phyloP scores from a whole-genome alignment of 2,113 vertebrate genomes.

The Rhea pennata region DNA sequence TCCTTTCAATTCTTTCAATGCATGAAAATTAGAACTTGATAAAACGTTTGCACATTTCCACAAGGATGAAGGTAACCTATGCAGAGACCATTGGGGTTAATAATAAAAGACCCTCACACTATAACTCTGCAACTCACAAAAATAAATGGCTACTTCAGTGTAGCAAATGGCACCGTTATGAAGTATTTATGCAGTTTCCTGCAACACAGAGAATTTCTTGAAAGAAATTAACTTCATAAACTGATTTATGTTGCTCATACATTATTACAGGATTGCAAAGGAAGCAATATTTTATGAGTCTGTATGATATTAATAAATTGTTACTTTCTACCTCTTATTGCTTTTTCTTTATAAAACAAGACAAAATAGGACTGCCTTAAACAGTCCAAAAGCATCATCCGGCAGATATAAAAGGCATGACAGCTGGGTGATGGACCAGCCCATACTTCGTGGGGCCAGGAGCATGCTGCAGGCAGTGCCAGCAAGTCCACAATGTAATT shows the following conservation, averaged over 20 bases:
- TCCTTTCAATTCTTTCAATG: not conserved
- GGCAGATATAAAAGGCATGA: slow-evolving; percentile 4
- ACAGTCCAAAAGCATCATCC: not conserved
- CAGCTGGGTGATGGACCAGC: not conserved
- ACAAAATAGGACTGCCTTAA: not conserved
- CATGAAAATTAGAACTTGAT: slow-evolving; percentile 37
- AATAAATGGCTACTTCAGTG: slow-evolving; percentile 59
- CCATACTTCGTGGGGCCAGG: not conserved
- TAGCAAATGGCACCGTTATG: slow-evolving; percentile 58
- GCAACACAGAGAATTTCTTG: slow-evolving; percentile 17
- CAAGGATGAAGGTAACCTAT: slow-evolving; percentile 47
- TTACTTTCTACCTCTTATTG: not conserved
- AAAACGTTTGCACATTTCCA: slow-evolving; percentile 45
- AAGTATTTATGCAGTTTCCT: slow-evolving; percentile 52
- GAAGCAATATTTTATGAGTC: slow-evolving; percentile 59
- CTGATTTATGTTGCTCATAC: slow-evolving; percentile 48
- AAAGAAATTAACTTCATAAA: slow-evolving; percentile 57
- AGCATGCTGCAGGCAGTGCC: not conserved
- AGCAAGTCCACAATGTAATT: rapidly evolving
- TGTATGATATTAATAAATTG: slow-evolving; percentile 19
- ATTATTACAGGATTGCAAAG: slow-evolving; percentile 2
- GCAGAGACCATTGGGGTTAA: slow-evolving; percentile 24
- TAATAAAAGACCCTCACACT: not conserved
- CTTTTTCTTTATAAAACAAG: not conserved
- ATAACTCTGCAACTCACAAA: slow-evolving; percentile 51